These are phyloP conservation scores for Jordanella pulchra DNA, from an alignment of 2,797 vertebrate species.

Conservation along the genomic window DNA sequence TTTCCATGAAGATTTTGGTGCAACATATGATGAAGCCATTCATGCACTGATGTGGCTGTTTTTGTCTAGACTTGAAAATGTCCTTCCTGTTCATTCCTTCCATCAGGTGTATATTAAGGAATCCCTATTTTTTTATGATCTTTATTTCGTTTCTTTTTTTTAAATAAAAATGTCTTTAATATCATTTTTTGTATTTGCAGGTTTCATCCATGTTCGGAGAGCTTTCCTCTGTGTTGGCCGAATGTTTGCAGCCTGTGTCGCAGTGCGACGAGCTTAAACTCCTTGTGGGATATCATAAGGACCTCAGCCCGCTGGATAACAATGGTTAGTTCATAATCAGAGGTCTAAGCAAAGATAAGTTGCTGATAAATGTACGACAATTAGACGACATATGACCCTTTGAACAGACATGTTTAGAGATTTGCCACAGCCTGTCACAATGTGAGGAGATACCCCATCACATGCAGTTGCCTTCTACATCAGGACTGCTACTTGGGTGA, in stretches of 20 bases:
- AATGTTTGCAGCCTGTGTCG: conserved; percentile 56
- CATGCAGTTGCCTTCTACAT: no score
- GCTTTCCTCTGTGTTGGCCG: conserved; percentile 45
- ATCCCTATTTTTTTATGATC: neutral
- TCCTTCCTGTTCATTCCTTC: conserved; percentile 63
- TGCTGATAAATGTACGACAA: neutral
- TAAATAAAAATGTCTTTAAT: no score
- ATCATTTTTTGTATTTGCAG: no score
- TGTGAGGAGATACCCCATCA: no score
- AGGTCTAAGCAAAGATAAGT: neutral
- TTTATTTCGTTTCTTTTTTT: neutral
- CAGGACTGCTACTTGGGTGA: no score
- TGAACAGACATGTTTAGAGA: no score
- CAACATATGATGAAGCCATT: conserved; percentile 67
- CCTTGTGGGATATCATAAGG: conserved; percentile 47
- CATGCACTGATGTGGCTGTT: conserved; percentile 75
- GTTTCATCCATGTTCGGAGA: conserved; percentile 50
- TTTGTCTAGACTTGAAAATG: conserved; percentile 74
- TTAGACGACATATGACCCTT: no score
- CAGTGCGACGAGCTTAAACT: conserved; percentile 49
- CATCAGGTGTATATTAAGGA: conserved; percentile 68
- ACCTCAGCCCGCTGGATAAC: conserved; percentile 29
- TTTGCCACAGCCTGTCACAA: no score
- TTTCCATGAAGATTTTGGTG: conserved; percentile 78
- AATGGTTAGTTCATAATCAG: conserved; percentile 27